Evolutionary conservation across 2,797 vertebrate genomes (phyloP), one percentile per base, ranked within the genome.

Genomic region (Adrianichthys oophorus): DNA sequence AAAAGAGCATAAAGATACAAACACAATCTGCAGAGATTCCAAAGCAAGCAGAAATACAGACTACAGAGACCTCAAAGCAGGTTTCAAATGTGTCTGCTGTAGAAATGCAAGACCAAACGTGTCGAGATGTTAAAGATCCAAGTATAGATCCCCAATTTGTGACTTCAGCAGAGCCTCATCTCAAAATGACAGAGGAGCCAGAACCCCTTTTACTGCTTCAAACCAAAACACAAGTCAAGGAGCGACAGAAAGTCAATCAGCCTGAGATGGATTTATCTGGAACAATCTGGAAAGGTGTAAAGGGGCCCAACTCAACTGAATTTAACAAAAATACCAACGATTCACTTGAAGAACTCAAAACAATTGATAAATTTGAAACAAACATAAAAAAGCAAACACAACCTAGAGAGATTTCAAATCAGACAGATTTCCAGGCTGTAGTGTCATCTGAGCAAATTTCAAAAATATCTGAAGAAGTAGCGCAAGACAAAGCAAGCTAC

Each of bases 271-370:
- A 67, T 19, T 1, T 24, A 37, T 32, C 52, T 19, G 65, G 70
- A 29, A 48, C 65, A 6, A 46, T 47, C 72, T 47, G 70, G 50
- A 65, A 62, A 29, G 21, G 1, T 49, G 14, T 52, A 43, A 59
- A 37, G 24, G 56, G 41, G 55, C 16, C 45, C 4, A 3, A 37
- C 12, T 37, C 32, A 4, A 12, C 37, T 4, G 40, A 53, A 53
- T 42, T 19, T 12, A n/a, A 42, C 5, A 4, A 15, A 52, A 43
- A 43, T 15, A 10, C 14, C 15, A 23, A 5, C 29, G 4, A 6
- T 16, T 15, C 19, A 15, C 41, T 16, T 41, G 15, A 21, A 52
- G 32, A 37, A 12, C 12, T 3, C 32, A 37, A 37, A 37, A 12
- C 32, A 12, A 12, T 37, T 37, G 32, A 37, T 3, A 3, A 37